Evolutionary conservation across 2,888 invertebrate species (phyloP), one percentile per base, ranked within the genome.

Genomic region (Parnassius apollo): DNA sequence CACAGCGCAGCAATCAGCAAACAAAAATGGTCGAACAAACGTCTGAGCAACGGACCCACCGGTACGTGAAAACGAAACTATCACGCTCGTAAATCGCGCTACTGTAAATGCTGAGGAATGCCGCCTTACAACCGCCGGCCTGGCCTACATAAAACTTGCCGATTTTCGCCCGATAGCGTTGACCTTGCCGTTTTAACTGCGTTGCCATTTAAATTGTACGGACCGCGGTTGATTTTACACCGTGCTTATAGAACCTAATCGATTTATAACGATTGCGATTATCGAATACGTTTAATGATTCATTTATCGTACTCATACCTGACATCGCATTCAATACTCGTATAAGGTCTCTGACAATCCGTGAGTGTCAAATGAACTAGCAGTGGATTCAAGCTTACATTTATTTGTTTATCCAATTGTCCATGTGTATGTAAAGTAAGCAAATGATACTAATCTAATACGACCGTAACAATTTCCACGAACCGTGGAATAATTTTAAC

Each of bases 41-140:
- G 77, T 75, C 78, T 77, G 75, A 79, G 79, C 82, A 83, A 78
- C 80, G 77, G 71, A 82, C 74, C 77, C 82, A 82, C 80, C 84
- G 80, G 81, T 80, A 84, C 89, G 86, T 86, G 83, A 89, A 89
- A 88, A 87, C 77, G 81, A 85, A 87, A 86, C 86, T 88, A 88
- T 86, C 86, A 82, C 80, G 83, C 82, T 76, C 76, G 75, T 83
- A 82, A 87, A 85, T 86, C 82, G 81, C 75, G 80, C 85, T 84
- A 83, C 86, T 81, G 85, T 77, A 78, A 81, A 82, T 81, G 78
- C 79, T 78, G 77, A 85, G 84, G 86, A 85, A 85, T 85, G 81
- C 78, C 80, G 79, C 78, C 78, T 77, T 77, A 76, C 79, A 77
- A 78, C 81, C 75, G 82, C 76, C 78, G 72, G 73, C 71, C 74